phyloP scores from a whole-genome alignment of 2,797 vertebrate genomes.

The Pangasius djambal region DNA sequence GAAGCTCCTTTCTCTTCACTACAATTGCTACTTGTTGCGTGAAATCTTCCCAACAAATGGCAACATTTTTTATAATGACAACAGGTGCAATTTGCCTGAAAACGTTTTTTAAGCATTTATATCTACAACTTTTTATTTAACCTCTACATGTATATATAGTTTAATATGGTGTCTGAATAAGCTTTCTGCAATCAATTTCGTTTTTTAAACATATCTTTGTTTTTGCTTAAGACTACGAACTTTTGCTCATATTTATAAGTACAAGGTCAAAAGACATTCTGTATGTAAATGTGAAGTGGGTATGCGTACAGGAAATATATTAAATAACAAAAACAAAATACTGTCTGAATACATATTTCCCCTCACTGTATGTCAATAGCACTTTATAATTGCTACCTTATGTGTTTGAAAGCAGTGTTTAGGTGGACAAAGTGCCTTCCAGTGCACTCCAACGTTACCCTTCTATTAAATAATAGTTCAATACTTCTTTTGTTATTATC shows the following conservation, averaged over 20 bases:
- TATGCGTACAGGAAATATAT: neutral
- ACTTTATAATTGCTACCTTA: neutral
- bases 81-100: neutral
- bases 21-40: neutral
- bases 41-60: neutral
- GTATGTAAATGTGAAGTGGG: neutral
- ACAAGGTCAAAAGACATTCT: neutral
- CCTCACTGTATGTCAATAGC: neutral
- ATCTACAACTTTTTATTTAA: neutral
- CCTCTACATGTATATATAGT: neutral
- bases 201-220: neutral
- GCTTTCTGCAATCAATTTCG: no score
- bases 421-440: conserved; percentile 6
- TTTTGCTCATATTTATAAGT: neutral
- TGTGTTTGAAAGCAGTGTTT: conserved; percentile 10
- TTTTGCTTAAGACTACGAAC: neutral
- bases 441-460: neutral
- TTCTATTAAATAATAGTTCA: conserved; percentile 29
- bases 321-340: neutral
- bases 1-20: neutral
- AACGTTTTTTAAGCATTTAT: neutral
- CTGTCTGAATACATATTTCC: neutral
- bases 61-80: neutral
- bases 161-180: neutral
- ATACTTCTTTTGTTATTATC: conserved; percentile 33